Percentiles rank a stretch among this genome's conserved stretches.
These are phyloP conservation scores for Aurelia coerulea DNA, from an alignment of 30 jellyfish, hydroid and myxozoan species.

Conservation along the genomic window DNA sequence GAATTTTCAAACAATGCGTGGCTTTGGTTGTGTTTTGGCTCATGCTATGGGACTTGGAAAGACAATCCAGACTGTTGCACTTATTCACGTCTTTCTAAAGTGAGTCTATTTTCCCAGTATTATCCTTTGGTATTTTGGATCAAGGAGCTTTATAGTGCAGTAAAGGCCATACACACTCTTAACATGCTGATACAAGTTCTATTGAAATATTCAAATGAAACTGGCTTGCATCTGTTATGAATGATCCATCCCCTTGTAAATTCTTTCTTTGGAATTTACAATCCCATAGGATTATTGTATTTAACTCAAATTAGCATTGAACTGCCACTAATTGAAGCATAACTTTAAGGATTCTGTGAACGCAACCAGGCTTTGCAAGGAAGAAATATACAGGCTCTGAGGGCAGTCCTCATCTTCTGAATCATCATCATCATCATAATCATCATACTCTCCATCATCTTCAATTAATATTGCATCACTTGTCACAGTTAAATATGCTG, in stretches of 20 bases:
- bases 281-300: no score
- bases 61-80: conserved; percentile 90
- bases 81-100: conserved; percentile 84
- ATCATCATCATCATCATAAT: conserved; percentile 14
- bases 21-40: conserved; percentile 96
- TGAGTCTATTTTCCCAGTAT: conserved; percentile 9
- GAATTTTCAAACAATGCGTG: conserved; percentile 52
- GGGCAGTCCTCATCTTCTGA: neutral
- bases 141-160: neutral
- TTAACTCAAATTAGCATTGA: no score
- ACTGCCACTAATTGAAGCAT: no score
- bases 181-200: no score
- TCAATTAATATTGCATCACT: conserved; percentile 3
- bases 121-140: neutral
- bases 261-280: no score
- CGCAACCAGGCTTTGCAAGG: no score
- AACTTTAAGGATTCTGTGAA: no score
- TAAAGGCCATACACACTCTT: no score
- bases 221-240: no score
- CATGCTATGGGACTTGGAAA: conserved; percentile 99
- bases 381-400: no score
- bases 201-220: no score
- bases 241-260: no score
- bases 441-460: conserved; percentile 27
- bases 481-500: neutral